Base-by-base conservation (phyloP, 2,113 vertebrate genomes). In the Desmodus rotundus region DNA sequence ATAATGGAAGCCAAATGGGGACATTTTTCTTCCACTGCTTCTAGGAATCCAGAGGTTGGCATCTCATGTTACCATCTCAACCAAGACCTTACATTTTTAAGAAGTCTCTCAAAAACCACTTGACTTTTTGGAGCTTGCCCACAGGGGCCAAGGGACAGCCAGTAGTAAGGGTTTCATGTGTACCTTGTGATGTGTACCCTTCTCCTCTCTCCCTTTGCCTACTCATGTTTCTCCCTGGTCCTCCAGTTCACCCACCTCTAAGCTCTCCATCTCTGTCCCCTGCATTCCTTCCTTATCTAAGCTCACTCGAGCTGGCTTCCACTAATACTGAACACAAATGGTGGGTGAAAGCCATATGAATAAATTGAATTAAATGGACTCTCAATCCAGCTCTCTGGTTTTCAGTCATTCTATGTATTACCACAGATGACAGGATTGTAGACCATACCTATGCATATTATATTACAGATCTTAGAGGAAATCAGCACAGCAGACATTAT, bases 91-190 rank as follows among this genome's bases (percentile, higher is more conserved):
- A 26, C 10, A 5, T 38, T 73, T 17, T 45, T 15, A 26, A 43
- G 65, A 31, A 84, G 14, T 12, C 9, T 6, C 13, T 24, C 14
- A 43, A 17, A 28, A 41, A 4, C 5, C n/a, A 5, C 31, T 26
- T 41, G 47, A 19, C 41, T 15, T 4, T n/a, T 38, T 10, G 2
- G 5, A 52, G 4, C 0, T 77, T 72, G 50, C 10, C 56, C 58
- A 3, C 20, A 13, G 36, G 41, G 70, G 12, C 4, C 0, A 5
- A 3, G 16, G 36, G 28, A 26, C 16, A 26, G 24, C 15, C 52
- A 17, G 28, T 14, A 2, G 26, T 19, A 12, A 7, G 7, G 2
- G 7, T 9, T 22, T 12, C 33, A 0, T 0, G 10, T 3, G 7
- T 31, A 3, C 8, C 1, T 11, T 45, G 19, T 12, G 43, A 7